Percentiles rank a stretch among this genome's conserved stretches.
These are phyloP conservation scores for Bradypodion pumilum DNA, from an alignment of 2,797 vertebrate genomes.

Conservation along the genomic window DNA sequence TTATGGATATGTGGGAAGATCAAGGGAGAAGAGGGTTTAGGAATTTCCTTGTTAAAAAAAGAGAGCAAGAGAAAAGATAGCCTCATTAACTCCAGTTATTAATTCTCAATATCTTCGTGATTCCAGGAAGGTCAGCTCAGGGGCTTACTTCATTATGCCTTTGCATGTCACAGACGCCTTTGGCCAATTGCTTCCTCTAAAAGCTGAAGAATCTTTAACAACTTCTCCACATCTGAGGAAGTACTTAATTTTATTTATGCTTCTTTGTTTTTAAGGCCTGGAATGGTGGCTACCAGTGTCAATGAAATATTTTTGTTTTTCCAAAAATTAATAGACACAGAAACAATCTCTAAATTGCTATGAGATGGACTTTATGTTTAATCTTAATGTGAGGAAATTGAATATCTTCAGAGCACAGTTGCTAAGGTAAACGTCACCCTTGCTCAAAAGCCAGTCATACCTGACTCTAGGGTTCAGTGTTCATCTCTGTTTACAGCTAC, in stretches of 20 bases:
- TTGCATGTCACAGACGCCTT: not conserved
- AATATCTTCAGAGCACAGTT: not conserved
- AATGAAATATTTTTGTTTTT: constrained; percentile 3
- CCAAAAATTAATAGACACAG: not conserved
- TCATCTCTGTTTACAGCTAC: too few species aligned
- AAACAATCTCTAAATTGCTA: not conserved
- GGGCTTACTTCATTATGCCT: not conserved
- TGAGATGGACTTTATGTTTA: not conserved
- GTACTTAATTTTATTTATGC: not conserved
- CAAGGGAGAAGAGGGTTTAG: not conserved
- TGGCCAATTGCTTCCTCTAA: not conserved
- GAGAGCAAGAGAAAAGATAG: not conserved
- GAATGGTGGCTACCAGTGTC: not conserved
- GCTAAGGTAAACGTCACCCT: too few species aligned
- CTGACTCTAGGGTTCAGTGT: too few species aligned
- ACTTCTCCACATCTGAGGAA: not conserved
- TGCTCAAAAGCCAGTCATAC: too few species aligned
- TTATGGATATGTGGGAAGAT: not conserved
- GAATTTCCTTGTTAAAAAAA: not conserved
- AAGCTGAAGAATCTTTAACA: not conserved
- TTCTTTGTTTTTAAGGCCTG: not conserved
- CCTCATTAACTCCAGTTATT: not conserved
- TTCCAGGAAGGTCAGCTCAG: not conserved
- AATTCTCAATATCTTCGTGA: not conserved
- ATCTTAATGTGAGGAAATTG: constrained; percentile 17